Conservation (phyloP, 2,797 vertebrate genomes). For the Amphiprion clarkii region DNA sequence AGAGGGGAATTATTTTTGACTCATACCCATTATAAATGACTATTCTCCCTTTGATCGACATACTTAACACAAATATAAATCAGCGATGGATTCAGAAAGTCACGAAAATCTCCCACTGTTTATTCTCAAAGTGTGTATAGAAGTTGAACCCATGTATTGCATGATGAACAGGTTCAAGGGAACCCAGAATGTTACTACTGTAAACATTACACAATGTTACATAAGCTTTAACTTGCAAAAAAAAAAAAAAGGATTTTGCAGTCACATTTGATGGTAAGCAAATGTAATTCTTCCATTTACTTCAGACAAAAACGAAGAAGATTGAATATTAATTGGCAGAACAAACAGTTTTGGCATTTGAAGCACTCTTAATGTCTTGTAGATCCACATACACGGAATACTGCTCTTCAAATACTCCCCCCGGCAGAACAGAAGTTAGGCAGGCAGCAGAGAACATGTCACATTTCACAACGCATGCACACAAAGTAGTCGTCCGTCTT, state of each 20-base stretch:
- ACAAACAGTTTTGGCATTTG: not conserved
- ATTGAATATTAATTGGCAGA: not conserved
- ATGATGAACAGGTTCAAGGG: conserved; percentile 38
- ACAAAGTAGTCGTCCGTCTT: conserved; percentile 26
- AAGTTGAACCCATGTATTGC: conserved; percentile 31
- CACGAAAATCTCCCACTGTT: conserved; percentile 48
- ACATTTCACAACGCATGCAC: conserved; percentile 59
- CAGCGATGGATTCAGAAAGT: conserved; percentile 18
- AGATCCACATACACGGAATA: too few species aligned
- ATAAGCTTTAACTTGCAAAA: conserved; percentile 48
- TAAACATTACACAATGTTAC: conserved; percentile 61
- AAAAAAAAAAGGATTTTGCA: not conserved
- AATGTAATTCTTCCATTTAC: conserved; percentile 19
- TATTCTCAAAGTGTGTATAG: conserved; percentile 55
- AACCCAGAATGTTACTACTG: conserved; percentile 17
- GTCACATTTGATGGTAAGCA: not conserved
- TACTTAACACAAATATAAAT: not conserved
- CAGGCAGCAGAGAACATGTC: conserved; percentile 29
- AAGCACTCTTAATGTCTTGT: conserved; percentile 9
- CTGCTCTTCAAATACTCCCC: conserved; percentile 4
- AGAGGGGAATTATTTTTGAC: not conserved
- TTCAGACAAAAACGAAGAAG: conserved; percentile 11
- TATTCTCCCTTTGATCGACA: not conserved
- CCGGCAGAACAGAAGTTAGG: conserved; percentile 21
- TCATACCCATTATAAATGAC: not conserved